These are phyloP conservation scores for Volucella zonaria DNA, from an alignment of 2,888 invertebrate species.

Conservation along the genomic window DNA sequence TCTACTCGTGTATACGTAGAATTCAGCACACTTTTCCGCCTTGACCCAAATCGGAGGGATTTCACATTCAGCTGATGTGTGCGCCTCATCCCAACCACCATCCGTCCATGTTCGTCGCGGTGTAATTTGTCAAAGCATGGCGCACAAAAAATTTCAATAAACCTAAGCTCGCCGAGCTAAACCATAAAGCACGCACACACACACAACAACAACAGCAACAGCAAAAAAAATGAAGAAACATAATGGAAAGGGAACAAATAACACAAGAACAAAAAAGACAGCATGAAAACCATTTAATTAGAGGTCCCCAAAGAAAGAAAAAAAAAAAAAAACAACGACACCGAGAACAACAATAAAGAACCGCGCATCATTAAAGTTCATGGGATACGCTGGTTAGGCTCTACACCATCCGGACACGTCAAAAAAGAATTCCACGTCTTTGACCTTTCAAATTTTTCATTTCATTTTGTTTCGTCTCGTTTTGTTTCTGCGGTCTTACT, in stretches of 20 bases:
- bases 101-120: constrained; percentile 50
- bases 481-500: not conserved
- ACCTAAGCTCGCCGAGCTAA: constrained; percentile 5
- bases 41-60: constrained; percentile 66
- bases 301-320: constrained; percentile 39
- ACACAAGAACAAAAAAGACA: constrained; percentile 6
- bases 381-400: constrained; percentile 43
- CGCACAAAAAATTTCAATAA: constrained; percentile 49
- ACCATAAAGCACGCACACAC: not conserved
- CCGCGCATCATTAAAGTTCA: constrained; percentile 56
- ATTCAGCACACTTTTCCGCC: constrained; percentile 46
- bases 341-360: constrained; percentile 18
- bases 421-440: constrained; percentile 23
- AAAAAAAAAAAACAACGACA: constrained; percentile 12
- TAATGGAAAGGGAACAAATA: constrained; percentile 14
- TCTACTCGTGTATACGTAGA: constrained; percentile 19
- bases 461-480: not conserved
- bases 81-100: constrained; percentile 27
- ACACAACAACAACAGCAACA: not conserved
- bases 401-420: constrained; percentile 37
- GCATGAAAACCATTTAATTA: constrained; percentile 49
- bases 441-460: constrained; percentile 33
- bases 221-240: not conserved
- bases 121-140: constrained; percentile 11
- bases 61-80: constrained; percentile 53